phyloP scores from a whole-genome alignment of 2,797 vertebrate species.

The Anguilla marmorata region DNA sequence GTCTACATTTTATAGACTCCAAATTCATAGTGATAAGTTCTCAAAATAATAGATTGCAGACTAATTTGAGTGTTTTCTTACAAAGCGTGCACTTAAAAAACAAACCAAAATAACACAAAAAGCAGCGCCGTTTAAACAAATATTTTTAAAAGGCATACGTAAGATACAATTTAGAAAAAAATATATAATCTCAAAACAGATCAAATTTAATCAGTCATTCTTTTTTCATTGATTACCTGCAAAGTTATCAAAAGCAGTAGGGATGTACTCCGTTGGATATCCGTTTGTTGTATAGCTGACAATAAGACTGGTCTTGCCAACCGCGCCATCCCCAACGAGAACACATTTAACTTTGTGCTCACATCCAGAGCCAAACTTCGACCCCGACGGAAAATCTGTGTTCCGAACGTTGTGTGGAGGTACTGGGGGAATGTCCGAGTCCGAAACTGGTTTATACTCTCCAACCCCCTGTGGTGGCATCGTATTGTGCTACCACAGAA shows the following conservation, averaged over 20 bases:
- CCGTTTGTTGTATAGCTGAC: slow-evolving; percentile 81
- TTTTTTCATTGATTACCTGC: slow-evolving; percentile 65
- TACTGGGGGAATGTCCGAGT: slow-evolving; percentile 79
- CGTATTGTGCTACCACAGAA: slow-evolving; percentile 46
- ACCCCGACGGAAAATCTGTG: slow-evolving; percentile 58
- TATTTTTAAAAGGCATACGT: not conserved
- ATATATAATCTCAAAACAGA: not conserved
- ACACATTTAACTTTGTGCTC: slow-evolving; percentile 77
- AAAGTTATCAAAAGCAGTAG: slow-evolving; percentile 81
- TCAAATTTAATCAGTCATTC: not conserved
- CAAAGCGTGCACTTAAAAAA: too few species aligned
- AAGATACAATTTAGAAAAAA: not conserved
- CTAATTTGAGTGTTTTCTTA: too few species aligned
- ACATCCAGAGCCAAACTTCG: slow-evolving; percentile 57
- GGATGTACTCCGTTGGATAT: slow-evolving; percentile 77
- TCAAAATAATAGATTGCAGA: too few species aligned
- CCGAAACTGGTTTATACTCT: slow-evolving; percentile 61
- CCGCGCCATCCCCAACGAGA: slow-evolving; percentile 77
- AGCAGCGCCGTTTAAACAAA: too few species aligned
- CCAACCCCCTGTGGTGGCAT: slow-evolving; percentile 68
- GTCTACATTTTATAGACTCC: too few species aligned
- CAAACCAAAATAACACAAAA: too few species aligned
- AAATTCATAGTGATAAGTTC: too few species aligned
- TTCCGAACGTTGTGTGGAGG: slow-evolving; percentile 81
- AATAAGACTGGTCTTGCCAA: slow-evolving; percentile 79